phyloP scores from a whole-genome alignment of 2,797 vertebrate species.

The Poecilia velifera region DNA sequence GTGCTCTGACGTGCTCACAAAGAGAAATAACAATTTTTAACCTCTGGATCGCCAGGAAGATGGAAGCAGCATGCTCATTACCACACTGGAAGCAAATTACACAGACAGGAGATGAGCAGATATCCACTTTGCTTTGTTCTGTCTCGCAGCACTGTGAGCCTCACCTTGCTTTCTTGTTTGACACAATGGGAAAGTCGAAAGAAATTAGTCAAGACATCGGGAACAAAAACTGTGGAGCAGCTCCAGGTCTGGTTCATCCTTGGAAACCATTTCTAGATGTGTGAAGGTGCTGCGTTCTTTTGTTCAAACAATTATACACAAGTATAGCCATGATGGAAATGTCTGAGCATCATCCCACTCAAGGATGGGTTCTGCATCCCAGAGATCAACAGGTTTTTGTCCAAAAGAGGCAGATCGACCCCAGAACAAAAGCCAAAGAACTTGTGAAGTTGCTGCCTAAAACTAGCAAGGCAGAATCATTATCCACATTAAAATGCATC shows the following conservation, averaged over 20 bases:
- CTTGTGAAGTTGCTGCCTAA: no score
- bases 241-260: no score
- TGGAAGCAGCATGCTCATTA: constrained; percentile 45
- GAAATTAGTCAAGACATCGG: neutral
- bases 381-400: no score
- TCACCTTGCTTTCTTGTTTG: constrained; percentile 3
- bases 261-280: neutral
- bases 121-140: constrained; percentile 52
- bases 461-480: no score
- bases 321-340: no score
- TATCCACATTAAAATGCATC: no score
- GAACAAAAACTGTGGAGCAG: neutral
- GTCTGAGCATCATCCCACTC: no score
- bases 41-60: constrained; percentile 19
- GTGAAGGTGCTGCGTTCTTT: neutral
- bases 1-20: neutral
- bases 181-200: neutral
- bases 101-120: constrained; percentile 39
- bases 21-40: constrained; percentile 34
- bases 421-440: no score
- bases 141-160: constrained; percentile 44
- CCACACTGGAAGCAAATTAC: constrained; percentile 50
- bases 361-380: no score
- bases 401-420: no score
- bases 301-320: no score